phyloP scores from a whole-genome alignment of 1,140 invertebrate genomes.

The Portunus trituberculatus region DNA sequence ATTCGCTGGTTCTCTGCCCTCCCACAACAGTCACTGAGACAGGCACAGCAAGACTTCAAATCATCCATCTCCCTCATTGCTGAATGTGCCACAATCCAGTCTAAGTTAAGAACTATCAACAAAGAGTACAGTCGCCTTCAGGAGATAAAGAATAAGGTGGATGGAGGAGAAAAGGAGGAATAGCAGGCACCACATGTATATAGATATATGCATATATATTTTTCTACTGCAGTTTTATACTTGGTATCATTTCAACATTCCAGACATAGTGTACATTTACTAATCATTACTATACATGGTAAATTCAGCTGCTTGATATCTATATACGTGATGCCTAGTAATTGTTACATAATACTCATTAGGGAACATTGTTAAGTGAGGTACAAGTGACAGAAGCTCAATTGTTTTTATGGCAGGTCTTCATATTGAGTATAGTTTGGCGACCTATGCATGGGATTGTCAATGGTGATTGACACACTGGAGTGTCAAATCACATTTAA shows the following conservation, averaged over 20 bases:
- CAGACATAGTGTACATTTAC: background rate
- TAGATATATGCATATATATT: background rate
- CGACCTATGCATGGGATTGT: too few species aligned
- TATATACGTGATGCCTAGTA: too few species aligned
- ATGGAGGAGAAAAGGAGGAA: slow-evolving; percentile 59
- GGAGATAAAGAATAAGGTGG: slow-evolving; percentile 54
- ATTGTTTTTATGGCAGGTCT: too few species aligned
- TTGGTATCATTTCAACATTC: background rate
- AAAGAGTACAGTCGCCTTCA: slow-evolving; percentile 59
- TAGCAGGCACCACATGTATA: background rate
- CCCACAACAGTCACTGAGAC: slow-evolving; percentile 63
- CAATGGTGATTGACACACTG: too few species aligned
- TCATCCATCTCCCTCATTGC: slow-evolving; percentile 43
- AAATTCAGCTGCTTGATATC: too few species aligned
- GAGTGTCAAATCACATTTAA: too few species aligned
- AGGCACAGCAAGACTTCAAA: slow-evolving; percentile 65
- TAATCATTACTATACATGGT: too few species aligned
- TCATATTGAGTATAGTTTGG: too few species aligned
- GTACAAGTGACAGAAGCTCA: too few species aligned
- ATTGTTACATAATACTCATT: too few species aligned
- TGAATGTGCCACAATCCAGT: slow-evolving; percentile 55
- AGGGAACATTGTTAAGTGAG: too few species aligned
- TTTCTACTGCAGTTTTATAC: slow-evolving; percentile 15
- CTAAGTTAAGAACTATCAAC: slow-evolving; percentile 53
- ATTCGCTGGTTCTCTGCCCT: slow-evolving; percentile 65